Conservation (phyloP, 2,888 invertebrate genomes). For the Chaitophorus viminalis region DNA sequence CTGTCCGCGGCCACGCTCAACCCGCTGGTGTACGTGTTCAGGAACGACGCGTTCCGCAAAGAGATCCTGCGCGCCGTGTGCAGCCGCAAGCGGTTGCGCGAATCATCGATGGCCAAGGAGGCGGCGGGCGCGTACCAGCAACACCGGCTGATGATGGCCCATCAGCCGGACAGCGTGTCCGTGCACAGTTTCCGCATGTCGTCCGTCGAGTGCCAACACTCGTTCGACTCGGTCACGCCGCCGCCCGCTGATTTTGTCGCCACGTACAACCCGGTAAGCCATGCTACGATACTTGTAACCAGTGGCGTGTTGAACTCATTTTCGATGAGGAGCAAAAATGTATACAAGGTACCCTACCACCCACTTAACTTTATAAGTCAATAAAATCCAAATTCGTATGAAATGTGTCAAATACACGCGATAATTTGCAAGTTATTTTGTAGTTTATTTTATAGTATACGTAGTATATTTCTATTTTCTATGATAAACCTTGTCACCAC, state of each 20-base stretch:
- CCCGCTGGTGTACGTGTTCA: conserved; percentile 70
- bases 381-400: no score
- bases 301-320: no score
- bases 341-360: no score
- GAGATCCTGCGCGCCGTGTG: conserved; percentile 65
- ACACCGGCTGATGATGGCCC: conserved; percentile 27
- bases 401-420: no score
- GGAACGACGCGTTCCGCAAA: conserved; percentile 66
- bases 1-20: conserved; percentile 68
- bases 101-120: conserved; percentile 60
- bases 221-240: conserved; percentile 63
- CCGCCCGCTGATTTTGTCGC: conserved; percentile 65
- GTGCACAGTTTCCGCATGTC: conserved; percentile 66
- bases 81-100: conserved; percentile 64
- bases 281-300: no score
- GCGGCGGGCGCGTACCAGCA: conserved; percentile 41
- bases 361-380: no score
- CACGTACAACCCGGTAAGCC: conserved; percentile 65
- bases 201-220: conserved; percentile 65
- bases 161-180: conserved; percentile 65
- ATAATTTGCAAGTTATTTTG: no score
- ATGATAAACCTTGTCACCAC: no score
- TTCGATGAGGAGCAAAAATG: no score
- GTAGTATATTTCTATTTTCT: no score
- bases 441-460: no score